phyloP scores from a whole-genome alignment of 2,113 vertebrate species.

The Pelusios castaneus region DNA sequence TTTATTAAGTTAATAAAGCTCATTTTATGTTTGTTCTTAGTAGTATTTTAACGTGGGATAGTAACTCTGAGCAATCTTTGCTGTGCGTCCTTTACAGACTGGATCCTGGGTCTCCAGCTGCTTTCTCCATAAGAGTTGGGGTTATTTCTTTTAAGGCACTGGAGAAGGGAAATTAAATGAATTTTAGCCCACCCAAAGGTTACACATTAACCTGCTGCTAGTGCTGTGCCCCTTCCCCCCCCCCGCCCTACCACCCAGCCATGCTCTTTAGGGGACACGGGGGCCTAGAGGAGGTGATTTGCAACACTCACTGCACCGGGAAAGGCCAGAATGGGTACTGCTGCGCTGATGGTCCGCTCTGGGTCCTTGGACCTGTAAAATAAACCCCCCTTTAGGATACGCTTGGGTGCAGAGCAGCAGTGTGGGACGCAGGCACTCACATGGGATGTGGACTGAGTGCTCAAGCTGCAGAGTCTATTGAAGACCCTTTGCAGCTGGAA shows the following conservation, averaged over 20 bases:
- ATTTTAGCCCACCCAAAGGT: no score
- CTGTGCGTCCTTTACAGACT: no score
- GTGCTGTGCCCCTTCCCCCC: neutral
- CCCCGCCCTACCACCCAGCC: neutral
- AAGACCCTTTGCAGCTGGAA: neutral
- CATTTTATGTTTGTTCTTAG: no score
- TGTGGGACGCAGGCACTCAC: neutral
- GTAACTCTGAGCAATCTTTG: no score
- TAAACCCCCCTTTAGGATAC: neutral
- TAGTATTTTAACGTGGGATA: no score
- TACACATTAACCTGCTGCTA: neutral
- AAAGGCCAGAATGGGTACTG: conserved; percentile 66
- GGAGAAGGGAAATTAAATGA: no score
- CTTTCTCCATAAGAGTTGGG: no score
- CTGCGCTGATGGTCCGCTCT: conserved; percentile 59
- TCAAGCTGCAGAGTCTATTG: neutral
- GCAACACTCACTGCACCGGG: conserved; percentile 72
- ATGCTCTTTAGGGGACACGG: neutral
- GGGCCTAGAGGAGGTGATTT: neutral
- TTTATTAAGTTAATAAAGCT: no score
- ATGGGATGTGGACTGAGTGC: neutral
- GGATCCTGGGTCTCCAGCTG: no score
- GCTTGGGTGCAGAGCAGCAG: neutral
- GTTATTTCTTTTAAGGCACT: no score
- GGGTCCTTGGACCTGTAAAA: conserved; percentile 63